phyloP scores from a whole-genome alignment of 2,888 invertebrate species.

The Ichneumoninae sp. region DNA sequence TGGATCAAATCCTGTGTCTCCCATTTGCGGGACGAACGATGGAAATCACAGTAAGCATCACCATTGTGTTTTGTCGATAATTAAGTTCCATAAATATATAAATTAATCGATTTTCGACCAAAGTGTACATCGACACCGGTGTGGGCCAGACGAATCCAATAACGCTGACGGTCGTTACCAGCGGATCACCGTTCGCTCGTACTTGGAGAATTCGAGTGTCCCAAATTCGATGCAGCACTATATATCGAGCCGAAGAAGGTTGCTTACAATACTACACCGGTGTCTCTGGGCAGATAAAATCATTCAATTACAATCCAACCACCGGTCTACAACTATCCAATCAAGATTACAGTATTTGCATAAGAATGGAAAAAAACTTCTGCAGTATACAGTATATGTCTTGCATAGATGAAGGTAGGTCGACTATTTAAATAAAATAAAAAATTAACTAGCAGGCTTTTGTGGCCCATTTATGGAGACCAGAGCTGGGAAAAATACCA shows the following conservation, averaged over 20 bases:
- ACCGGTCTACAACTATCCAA: conserved; percentile 93
- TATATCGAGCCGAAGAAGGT: conserved; percentile 90
- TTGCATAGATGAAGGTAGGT: conserved; percentile 88
- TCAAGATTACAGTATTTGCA: conserved; percentile 95
- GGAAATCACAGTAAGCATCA: conserved; percentile 91
- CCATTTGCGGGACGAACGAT: conserved; percentile 92
- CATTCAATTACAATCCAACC: conserved; percentile 93
- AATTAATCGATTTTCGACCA: neutral
- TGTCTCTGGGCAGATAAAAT: conserved; percentile 92
- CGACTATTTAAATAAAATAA: neutral
- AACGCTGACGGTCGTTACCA: conserved; percentile 92
- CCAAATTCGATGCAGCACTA: conserved; percentile 92
- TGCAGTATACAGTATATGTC: conserved; percentile 94
- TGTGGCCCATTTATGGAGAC: too few relatives aligned
- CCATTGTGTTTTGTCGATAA: neutral
- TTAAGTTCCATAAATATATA: neutral
- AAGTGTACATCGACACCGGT: conserved; percentile 95
- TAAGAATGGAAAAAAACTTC: conserved; percentile 93
- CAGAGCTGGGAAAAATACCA: too few relatives aligned
- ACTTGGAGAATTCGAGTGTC: conserved; percentile 93
- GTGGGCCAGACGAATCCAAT: conserved; percentile 91
- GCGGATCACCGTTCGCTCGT: conserved; percentile 90
- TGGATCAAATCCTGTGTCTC: conserved; percentile 91
- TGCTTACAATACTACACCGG: conserved; percentile 93
- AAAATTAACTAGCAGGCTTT: too few relatives aligned